Evolutionary conservation across 2,113 vertebrate genomes (phyloP), one percentile per base, ranked within the genome.

Genomic region (Maccullochella peelii): DNA sequence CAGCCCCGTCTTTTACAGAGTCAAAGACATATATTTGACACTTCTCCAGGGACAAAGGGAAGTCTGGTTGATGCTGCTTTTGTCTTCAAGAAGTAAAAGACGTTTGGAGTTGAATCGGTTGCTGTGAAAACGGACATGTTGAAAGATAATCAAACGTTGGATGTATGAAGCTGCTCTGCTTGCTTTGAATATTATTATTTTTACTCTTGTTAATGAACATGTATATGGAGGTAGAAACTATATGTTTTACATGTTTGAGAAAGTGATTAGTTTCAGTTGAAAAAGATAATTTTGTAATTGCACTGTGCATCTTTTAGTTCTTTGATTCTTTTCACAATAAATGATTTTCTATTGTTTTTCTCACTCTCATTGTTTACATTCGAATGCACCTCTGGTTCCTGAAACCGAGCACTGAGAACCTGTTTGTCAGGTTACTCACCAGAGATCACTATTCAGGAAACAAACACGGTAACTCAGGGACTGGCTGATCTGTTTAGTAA

Each of bases 1-100:
- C 92, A 0, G 20, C 80, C 2, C 23, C 47, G 14, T 91, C 88
- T 0, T 6, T 5, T 0, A 79, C 91, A 0, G 92, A 88, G 0
- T 20, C 89, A 11, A 95, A 94, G 63, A 95, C 93, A 0, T 95
- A 95, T 33, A 92, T 95, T 55, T 95, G 86, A 93, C 42, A 4
- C 8, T 49, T 54, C 23, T 54, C 1, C 70, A 16, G 25, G 27
- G 52, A 54, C 38, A 5, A 25, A 38, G 6, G 23, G 42, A 36
- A 30, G 23, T 16, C 67, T 70, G 42, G 4, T 33, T 15, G 18
- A 57, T 42, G 61, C 10, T 36, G 47, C 36, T 47, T 50, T 47
- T 66, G 55, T 52, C 55, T 5, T 16, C 5, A 38, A 33, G 18
- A 66, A 25, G 38, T 1, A 10, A 25, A 8, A 68, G 50, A 49